Evolutionary conservation across 2,113 vertebrate genomes (phyloP), one percentile per base, ranked within the genome.

Genomic region (Tinamus guttatus): DNA sequence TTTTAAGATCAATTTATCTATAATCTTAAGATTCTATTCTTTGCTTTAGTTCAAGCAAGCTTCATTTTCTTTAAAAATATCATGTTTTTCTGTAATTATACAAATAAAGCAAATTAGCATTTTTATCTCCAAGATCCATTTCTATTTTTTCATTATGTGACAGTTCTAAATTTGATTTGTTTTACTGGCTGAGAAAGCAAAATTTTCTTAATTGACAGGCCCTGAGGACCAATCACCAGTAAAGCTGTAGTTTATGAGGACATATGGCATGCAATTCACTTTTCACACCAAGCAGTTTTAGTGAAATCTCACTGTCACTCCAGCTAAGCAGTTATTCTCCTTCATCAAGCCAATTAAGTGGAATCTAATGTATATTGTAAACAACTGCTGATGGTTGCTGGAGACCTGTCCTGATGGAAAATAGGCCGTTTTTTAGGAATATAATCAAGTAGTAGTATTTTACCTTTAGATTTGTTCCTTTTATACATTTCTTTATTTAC

Each of bases 231-330:
- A 80, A 67, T 15, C 10, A 56, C 20, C 8, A 92, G 41, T 62
- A 81, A 83, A 84, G 28, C 8, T 28, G 71, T 6, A 49, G 43
- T 16, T 85, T 90, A 45, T 1, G 11, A 86, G 54, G 71, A 60
- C 32, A 70, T 0, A 0, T 15, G 22, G 19, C 60, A 79, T 19
- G 5, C 38, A 92, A 81, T 41, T 77, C 5, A 21, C 20, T 56
- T 25, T 77, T 59, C 43, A 51, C 7, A n/a, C 4, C 38, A 38
- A 45, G 40, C 38, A 40, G 64, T 82, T 92, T 68, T 11, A 47
- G 59, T 34, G 36, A 85, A 38, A 51, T 52, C 45, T 78, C 74
- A 34, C 34, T 62, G 36, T 49, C 30, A n/a, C 34, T 89, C 30
- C 24, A 68, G 28, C 81, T 91, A 85, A 77, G 8, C 51, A 88